Evolutionary conservation across 2,113 vertebrate species (phyloP).

Genomic region (Tachysurus vachellii): DNA sequence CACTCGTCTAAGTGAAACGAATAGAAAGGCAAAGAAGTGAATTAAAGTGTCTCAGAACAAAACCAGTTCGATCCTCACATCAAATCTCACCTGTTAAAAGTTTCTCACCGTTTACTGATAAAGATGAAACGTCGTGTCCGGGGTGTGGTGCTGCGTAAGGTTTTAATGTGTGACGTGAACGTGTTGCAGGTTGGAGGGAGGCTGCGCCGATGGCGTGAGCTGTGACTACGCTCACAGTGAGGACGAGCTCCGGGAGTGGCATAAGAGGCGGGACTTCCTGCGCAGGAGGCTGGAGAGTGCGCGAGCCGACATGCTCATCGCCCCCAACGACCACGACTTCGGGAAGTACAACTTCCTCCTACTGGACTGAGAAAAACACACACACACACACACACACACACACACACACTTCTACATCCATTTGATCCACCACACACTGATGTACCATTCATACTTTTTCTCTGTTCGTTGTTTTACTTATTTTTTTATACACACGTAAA

Average conservation of each 20-base stretch:
- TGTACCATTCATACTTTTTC: constrained; percentile 15
- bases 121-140: too few species aligned
- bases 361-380: constrained; percentile 65
- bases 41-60: too few species aligned
- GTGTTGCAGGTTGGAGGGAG: constrained; percentile 57
- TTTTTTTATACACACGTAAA: not conserved
- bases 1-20: too few species aligned
- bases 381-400: constrained; percentile 3
- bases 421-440: not conserved
- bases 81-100: too few species aligned
- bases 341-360: constrained; percentile 96
- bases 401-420: constrained; percentile 3
- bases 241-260: constrained; percentile 91
- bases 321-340: constrained; percentile 85
- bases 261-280: constrained; percentile 84
- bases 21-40: too few species aligned
- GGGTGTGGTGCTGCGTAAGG: too few species aligned
- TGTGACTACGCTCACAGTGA: constrained; percentile 88
- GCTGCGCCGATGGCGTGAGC: constrained; percentile 83
- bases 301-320: constrained; percentile 88
- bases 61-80: too few species aligned
- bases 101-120: too few species aligned
- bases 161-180: not conserved
- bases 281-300: constrained; percentile 87
- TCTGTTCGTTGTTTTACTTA: not conserved